Conservation (phyloP, 2,888 invertebrate genomes). For the Melieria crassipennis region DNA sequence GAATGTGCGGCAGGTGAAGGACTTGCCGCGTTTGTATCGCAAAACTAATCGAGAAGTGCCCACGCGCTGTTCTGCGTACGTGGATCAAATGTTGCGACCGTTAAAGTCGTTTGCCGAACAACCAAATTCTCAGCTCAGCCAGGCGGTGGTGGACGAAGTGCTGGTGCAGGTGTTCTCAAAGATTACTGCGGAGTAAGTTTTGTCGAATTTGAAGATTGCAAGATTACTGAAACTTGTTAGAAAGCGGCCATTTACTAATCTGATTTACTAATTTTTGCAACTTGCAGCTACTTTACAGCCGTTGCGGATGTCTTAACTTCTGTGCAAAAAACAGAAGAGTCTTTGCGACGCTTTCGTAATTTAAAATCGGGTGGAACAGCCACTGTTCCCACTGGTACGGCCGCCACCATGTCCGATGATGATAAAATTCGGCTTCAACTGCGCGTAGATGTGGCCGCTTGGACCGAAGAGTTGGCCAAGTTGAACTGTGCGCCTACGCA, state of each 20-base stretch:
- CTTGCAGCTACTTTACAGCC: constrained; percentile 73
- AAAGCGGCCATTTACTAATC: background rate
- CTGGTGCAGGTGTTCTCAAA: constrained; percentile 64
- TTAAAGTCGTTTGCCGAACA: constrained; percentile 67
- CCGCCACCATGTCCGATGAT: constrained; percentile 79
- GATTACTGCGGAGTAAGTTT: constrained; percentile 71
- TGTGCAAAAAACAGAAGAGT: constrained; percentile 95
- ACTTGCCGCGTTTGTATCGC: constrained; percentile 91
- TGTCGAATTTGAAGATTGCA: background rate
- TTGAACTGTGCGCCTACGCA: constrained; percentile 69
- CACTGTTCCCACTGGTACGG: constrained; percentile 47
- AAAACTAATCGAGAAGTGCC: constrained; percentile 91
- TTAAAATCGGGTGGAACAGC: constrained; percentile 71
- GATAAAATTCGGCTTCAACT: constrained; percentile 94
- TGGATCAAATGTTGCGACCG: constrained; percentile 73
- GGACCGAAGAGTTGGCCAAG: constrained; percentile 72
- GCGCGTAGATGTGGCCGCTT: constrained; percentile 83
- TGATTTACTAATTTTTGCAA: constrained; percentile 17
- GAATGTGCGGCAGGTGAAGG: constrained; percentile 84
- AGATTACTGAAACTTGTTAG: constrained; percentile 2
- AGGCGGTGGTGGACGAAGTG: constrained; percentile 53
- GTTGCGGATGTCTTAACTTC: constrained; percentile 91
- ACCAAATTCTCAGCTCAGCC: constrained; percentile 58
- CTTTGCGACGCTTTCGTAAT: constrained; percentile 87
- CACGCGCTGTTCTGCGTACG: constrained; percentile 81